A percentile compares a stretch with the other conserved stretches of the same genome.
These are phyloP conservation scores for Origma solitaria DNA, from an alignment of 2,113 vertebrate species.

Conservation along the genomic window DNA sequence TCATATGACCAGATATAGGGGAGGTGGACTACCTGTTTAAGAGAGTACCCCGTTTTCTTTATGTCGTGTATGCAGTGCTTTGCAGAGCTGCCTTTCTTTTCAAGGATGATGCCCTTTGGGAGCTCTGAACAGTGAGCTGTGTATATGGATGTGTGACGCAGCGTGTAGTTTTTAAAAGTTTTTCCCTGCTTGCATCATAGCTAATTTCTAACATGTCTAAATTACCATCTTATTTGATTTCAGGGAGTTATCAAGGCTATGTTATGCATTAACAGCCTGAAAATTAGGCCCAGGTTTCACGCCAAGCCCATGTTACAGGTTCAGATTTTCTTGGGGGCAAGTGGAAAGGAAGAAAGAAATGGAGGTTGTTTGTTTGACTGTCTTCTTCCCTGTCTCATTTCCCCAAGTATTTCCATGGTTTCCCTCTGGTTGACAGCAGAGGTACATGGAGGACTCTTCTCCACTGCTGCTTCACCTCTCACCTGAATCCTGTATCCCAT, in stretches of 20 bases:
- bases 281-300: neutral
- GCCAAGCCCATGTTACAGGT: neutral
- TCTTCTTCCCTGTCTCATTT: neutral
- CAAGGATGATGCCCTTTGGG: neutral
- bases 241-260: neutral
- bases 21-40: neutral
- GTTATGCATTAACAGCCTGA: neutral
- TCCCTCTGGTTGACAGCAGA: neutral
- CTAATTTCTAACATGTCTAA: neutral
- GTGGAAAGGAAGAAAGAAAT: neutral
- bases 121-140: neutral
- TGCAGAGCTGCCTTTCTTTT: neutral
- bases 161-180: neutral
- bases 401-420: neutral
- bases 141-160: neutral
- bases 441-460: neutral
- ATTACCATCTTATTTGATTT: neutral
- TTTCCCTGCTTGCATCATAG: neutral
- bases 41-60: neutral
- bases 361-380: neutral
- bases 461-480: neutral
- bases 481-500: neutral
- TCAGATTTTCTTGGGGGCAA: neutral
- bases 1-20: neutral
- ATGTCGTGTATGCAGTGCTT: neutral